phyloP scores from a whole-genome alignment of 1,140 invertebrate genomes.

The Meloidogyne chitwoodi region DNA sequence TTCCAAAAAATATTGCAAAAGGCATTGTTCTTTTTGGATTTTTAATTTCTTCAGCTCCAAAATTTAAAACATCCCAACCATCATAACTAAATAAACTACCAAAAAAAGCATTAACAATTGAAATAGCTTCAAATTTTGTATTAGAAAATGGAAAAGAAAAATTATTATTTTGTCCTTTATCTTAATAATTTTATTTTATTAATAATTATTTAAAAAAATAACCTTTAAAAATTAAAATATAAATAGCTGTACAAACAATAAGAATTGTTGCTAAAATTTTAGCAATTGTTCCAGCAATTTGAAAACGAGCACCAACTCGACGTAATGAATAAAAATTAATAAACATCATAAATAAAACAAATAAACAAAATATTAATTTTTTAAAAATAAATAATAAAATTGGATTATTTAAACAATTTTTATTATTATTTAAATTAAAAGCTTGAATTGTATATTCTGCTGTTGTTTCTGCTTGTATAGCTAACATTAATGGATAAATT shows the following conservation, averaged over 20 bases:
- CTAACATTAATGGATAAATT: conserved; percentile 38
- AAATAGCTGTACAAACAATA: conserved; percentile 45
- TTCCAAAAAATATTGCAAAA: conserved; percentile 46
- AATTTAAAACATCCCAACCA: conserved; percentile 50
- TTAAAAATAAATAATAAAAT: not conserved
- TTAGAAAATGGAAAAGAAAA: conserved; percentile 19
- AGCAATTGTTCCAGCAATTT: conserved; percentile 42
- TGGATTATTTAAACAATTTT: not conserved
- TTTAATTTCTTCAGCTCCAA: conserved; percentile 46
- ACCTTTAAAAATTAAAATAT: conserved; percentile 38
- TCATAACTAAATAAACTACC: conserved; percentile 46
- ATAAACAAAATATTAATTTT: conserved; percentile 6
- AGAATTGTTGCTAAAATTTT: conserved; percentile 44
- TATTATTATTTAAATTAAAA: not conserved
- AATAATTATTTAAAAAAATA: not conserved
- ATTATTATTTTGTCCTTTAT: not conserved
- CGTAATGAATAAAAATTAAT: conserved; percentile 53
- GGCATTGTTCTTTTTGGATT: conserved; percentile 49
- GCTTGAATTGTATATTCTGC: conserved; percentile 10
- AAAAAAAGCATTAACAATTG: conserved; percentile 35
- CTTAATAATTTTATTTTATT: conserved; percentile 2
- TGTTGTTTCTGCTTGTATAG: conserved; percentile 11
- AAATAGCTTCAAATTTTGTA: not conserved
- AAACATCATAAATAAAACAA: conserved; percentile 20
- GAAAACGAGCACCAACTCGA: conserved; percentile 43